phyloP scores from a whole-genome alignment of 2,797 vertebrate species.

The Crossoptilon crossoptilon region DNA sequence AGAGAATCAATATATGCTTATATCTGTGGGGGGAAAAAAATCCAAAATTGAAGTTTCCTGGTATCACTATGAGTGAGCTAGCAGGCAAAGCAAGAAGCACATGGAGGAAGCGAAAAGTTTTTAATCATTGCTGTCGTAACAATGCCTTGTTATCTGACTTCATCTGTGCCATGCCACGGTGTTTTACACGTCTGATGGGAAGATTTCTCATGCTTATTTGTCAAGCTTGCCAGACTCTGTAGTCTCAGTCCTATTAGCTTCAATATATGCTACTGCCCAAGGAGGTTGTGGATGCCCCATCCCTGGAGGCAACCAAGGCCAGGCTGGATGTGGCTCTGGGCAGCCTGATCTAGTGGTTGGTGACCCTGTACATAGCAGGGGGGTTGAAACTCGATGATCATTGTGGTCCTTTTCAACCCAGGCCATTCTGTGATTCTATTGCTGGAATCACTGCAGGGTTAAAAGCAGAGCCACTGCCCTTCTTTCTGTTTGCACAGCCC shows the following conservation, averaged over 20 bases:
- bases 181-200: not conserved
- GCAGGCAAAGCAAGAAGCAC: not conserved
- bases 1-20: not conserved
- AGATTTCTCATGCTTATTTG: not conserved
- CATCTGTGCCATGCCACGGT: rapidly evolving
- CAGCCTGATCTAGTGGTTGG: too few species aligned
- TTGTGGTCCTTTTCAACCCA: too few species aligned
- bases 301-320: too few species aligned
- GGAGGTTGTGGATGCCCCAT: too few species aligned
- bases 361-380: too few species aligned
- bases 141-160: not conserved
- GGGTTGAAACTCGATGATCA: too few species aligned
- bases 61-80: not conserved
- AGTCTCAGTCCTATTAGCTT: not conserved
- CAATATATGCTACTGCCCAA: not conserved
- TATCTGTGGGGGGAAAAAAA: not conserved
- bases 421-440: not conserved
- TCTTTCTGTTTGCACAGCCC: not conserved
- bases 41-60: not conserved
- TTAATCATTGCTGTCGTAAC: not conserved
- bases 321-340: too few species aligned
- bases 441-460: not conserved
- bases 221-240: not conserved
- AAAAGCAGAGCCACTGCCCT: not conserved
- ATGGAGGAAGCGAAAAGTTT: not conserved